Evolutionary conservation across 2,113 vertebrate species (phyloP), one percentile per base, ranked within the genome.

Genomic region (Ifrita kowaldi): DNA sequence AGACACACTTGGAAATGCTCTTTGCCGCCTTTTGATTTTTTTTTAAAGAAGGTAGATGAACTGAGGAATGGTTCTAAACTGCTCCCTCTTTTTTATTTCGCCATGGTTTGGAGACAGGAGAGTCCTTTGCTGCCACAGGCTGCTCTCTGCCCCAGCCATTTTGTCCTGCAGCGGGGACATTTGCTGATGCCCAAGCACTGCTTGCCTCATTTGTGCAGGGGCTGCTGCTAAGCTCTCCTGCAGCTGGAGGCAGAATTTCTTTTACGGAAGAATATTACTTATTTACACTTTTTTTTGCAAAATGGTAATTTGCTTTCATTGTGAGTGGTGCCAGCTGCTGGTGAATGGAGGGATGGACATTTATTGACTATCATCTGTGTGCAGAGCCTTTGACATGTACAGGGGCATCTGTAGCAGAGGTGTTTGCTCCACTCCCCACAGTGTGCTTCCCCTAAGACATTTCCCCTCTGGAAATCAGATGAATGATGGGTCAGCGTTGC

Each of bases 1-100:
- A 97, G 96, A 86, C 82, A 91, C 67, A 96, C 95, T 95, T 92
- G 95, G 84, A 97, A 96, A 86, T 16, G 27, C 86, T 92, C 84
- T 90, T 83, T 37, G 26, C n/a, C 0, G 0, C 30, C 23, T 74
- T 50, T 62, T 20, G 32, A 18, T 49, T 42, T 79, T 69, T 37
- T 44, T 5, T 9, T 23, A 12, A 76, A 89, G n/a, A 47, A 47
- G 52, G 65, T 86, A 80, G 73, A 70, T 95, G 65, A 59, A 76
- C 76, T 73, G 60, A 76, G 67, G 81, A 60, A 83, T 53, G 47
- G 8, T 91, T 85, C 79, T 89, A 27, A 75, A 41, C 24, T 33
- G 12, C 11, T 53, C 26, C 21, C 6, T 79, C 12, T 62, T 39
- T 53, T 76, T 76, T 62, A 59, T 62, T 41, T 16, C 35, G 22